Base-by-base conservation (phyloP, 2,113 vertebrate species). In the Gadus macrocephalus region DNA sequence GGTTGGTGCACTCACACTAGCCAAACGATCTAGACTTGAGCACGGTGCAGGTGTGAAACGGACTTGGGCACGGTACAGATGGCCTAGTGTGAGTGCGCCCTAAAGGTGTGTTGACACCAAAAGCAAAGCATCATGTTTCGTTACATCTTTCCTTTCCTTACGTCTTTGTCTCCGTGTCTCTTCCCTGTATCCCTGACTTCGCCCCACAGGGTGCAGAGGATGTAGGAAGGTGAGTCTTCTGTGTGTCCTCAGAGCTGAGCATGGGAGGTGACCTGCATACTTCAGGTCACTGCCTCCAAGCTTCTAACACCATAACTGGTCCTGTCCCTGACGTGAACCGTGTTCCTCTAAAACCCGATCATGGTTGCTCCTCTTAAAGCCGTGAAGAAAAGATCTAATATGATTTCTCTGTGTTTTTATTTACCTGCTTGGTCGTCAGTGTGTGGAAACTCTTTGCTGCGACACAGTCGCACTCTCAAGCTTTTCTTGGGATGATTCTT, bases 211-310 rank as follows among this genome's bases (percentile, higher is more conserved):
- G 84, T 82, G 80, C 84, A 72, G 87, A 87, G 78, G 77, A 81
- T 81, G 76, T 83, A 83, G 82, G 84, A 87, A 90, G 91, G 91
- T 92, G 89, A 91, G 91, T 92, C 66, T 1, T 72, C 68, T 60
- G 42, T 14, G 12, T 14, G 42, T 49, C 42, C 42, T 49, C 0
- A 49, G 42, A 60, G 61, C 16, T 83, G 76, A 80, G 78, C 82
- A 87, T 86, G 79, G 78, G 79, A 74, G 80, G 65, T 20, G 20
- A 15, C 61, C 35, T 15, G 62, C 68, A 66, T 76, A 42, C 61
- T 35, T 28, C 11, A 14, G 55, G 49, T 53, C 65, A 76, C 73
- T 27, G 73, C 78, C 76, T 81, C 75, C 69, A 80, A 73, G 68
- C 67, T 76, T 19, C 63, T 75, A 63, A 53, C 27, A 14, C 15